phyloP scores from a whole-genome alignment of 2,113 vertebrate genomes.

The Sula dactylatra region DNA sequence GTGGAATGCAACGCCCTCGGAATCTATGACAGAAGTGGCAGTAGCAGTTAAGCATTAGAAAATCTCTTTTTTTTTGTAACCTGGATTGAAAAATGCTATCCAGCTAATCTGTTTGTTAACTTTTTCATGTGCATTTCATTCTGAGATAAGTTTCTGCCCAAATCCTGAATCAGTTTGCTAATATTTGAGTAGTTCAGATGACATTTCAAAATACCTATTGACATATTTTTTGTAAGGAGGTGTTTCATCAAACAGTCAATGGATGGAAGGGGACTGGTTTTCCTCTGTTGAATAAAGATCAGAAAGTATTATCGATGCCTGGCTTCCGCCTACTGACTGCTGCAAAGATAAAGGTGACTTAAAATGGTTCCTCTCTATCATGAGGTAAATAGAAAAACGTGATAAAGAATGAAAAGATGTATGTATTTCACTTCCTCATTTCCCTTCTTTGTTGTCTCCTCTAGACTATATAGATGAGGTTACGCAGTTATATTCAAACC shows the following conservation, averaged over 20 bases:
- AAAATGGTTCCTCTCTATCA: not conserved
- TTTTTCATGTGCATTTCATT: not conserved
- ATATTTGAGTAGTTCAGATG: not conserved
- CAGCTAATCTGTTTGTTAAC: not conserved
- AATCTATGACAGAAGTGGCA: not conserved
- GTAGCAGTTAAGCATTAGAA: not conserved
- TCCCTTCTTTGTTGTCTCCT: not conserved
- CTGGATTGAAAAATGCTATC: not conserved
- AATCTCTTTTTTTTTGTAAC: not conserved
- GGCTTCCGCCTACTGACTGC: not conserved
- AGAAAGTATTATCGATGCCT: not conserved
- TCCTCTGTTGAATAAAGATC: not conserved
- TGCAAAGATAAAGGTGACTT: not conserved
- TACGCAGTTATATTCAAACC: not conserved
- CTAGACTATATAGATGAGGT: not conserved
- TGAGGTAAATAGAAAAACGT: not conserved
- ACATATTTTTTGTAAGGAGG: not conserved
- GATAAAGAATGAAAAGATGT: not conserved
- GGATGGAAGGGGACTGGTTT: not conserved
- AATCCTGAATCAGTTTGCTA: not conserved
- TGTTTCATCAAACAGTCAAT: not conserved
- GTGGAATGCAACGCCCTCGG: not conserved
- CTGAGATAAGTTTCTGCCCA: not conserved
- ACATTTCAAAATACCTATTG: not conserved
- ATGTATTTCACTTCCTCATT: not conserved